Conservation (phyloP, 2,888 invertebrate genomes). For the Polylopha cassiicola region DNA sequence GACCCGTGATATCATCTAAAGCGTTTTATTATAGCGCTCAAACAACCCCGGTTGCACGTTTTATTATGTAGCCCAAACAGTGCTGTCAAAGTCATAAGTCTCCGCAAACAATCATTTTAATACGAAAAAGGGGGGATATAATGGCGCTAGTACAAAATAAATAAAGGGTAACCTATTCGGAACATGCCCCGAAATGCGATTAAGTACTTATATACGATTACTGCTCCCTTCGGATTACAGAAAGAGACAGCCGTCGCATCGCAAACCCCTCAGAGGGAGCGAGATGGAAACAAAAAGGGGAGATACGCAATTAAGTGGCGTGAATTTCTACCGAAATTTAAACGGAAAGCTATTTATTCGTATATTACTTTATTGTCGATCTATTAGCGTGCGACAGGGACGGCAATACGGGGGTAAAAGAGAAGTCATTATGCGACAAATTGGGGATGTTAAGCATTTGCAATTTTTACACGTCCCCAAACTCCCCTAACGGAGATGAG, state of each 20-base stretch:
- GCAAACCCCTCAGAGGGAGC: slow-evolving; percentile 29
- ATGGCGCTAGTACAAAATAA: slow-evolving; percentile 62
- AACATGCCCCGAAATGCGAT: slow-evolving; percentile 68
- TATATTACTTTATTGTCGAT: slow-evolving; percentile 75
- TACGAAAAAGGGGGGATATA: slow-evolving; percentile 52
- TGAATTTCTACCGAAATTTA: slow-evolving; percentile 73
- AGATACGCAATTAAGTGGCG: slow-evolving; percentile 71
- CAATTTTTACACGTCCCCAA: slow-evolving; percentile 42
- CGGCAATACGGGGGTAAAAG: slow-evolving; percentile 31
- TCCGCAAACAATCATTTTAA: slow-evolving; percentile 67
- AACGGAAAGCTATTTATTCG: slow-evolving; percentile 72
- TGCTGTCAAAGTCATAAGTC: slow-evolving; percentile 59
- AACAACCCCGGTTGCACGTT: no score
- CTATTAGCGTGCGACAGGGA: slow-evolving; percentile 64
- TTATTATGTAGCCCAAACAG: no score
- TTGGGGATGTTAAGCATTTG: slow-evolving; percentile 51
- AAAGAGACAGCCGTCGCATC: slow-evolving; percentile 37
- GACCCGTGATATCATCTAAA: slow-evolving; percentile 32
- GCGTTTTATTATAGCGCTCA: slow-evolving; percentile 24
- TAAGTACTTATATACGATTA: slow-evolving; percentile 75
- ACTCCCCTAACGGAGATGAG: slow-evolving; percentile 12
- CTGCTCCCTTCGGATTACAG: slow-evolving; percentile 56
- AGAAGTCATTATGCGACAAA: slow-evolving; percentile 44
- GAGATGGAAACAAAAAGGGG: slow-evolving; percentile 48
- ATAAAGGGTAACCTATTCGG: slow-evolving; percentile 59